A percentile compares a stretch with the other conserved stretches of the same genome.
Evolutionary conservation across 2,797 vertebrate genomes (phyloP).

Genomic region (Podarcis lilfordi): DNA sequence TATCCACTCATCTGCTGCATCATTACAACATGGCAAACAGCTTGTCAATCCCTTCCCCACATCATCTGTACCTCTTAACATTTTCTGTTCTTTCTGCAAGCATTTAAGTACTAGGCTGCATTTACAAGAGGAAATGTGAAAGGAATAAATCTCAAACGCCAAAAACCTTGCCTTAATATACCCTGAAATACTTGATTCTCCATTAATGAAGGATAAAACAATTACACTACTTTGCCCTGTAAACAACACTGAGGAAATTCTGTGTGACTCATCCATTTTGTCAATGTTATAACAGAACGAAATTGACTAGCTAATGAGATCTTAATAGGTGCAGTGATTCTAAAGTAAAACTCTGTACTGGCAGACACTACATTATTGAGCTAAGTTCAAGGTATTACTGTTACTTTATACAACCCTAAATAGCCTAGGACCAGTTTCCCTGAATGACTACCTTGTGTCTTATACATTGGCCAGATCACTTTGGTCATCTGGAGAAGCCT

Average conservation of each 20-base stretch:
- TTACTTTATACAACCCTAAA: no score
- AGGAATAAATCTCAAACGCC: background rate
- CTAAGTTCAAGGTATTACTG: no score
- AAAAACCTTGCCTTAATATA: constrained; percentile 43
- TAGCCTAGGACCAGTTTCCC: no score
- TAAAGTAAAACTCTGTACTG: constrained; percentile 26
- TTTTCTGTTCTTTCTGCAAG: background rate
- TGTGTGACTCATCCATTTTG: constrained; percentile 59
- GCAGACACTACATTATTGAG: no score
- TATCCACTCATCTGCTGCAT: background rate
- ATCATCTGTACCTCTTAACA: background rate
- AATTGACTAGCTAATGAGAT: constrained; percentile 66
- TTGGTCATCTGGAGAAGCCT: no score
- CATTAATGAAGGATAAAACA: constrained; percentile 29
- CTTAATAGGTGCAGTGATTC: constrained; percentile 58
- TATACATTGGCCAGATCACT: no score
- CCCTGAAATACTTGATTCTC: constrained; percentile 40
- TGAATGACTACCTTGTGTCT: no score
- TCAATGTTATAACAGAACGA: constrained; percentile 59
- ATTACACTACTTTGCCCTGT: constrained; percentile 26
- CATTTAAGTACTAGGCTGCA: background rate
- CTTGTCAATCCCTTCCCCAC: background rate
- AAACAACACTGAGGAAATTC: constrained; percentile 57
- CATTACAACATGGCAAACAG: background rate
- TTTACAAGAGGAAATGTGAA: background rate